These are phyloP conservation scores for Neelides sp. DNA, from an alignment of 1,140 invertebrate genomes.

Conservation along the genomic window DNA sequence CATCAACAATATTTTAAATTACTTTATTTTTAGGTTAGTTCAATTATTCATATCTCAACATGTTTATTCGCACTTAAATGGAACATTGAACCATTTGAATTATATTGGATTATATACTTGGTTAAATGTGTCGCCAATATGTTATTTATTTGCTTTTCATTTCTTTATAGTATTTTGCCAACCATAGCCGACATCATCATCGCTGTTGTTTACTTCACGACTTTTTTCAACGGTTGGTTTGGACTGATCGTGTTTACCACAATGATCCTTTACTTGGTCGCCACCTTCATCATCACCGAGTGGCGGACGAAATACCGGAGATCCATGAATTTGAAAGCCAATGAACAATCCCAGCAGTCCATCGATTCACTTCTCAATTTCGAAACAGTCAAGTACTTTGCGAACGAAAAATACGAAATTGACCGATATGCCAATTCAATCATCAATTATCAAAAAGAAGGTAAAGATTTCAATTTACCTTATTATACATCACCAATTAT, in stretches of 20 bases:
- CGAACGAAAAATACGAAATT: slow-evolving; percentile 45
- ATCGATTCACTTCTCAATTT: slow-evolving; percentile 53
- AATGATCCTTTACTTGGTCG: slow-evolving; percentile 44
- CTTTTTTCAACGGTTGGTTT: slow-evolving; percentile 48
- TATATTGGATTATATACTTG: too few species aligned
- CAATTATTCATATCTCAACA: too few species aligned
- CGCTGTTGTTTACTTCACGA: slow-evolving; percentile 48
- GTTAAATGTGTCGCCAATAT: too few species aligned
- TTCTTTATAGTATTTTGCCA: slow-evolving; percentile 42
- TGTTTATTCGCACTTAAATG: too few species aligned
- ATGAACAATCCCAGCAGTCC: slow-evolving; percentile 42
- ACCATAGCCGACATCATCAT: slow-evolving; percentile 50
- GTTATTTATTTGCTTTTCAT: slow-evolving; percentile 32
- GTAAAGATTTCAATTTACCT: too few species aligned
- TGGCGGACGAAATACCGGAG: slow-evolving; percentile 37
- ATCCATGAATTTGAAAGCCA: slow-evolving; percentile 48
- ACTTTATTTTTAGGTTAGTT: slow-evolving; percentile 34
- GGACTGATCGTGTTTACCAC: slow-evolving; percentile 48
- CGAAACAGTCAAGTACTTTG: slow-evolving; percentile 55
- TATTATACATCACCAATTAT: too few species aligned
- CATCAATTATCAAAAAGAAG: slow-evolving; percentile 37
- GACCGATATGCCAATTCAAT: slow-evolving; percentile 42
- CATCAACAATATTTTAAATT: slow-evolving; percentile 46
- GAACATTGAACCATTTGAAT: too few species aligned
- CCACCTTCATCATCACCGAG: slow-evolving; percentile 29